phyloP scores from a whole-genome alignment of 1,140 invertebrate genomes.

The Berghia stephanieae region DNA sequence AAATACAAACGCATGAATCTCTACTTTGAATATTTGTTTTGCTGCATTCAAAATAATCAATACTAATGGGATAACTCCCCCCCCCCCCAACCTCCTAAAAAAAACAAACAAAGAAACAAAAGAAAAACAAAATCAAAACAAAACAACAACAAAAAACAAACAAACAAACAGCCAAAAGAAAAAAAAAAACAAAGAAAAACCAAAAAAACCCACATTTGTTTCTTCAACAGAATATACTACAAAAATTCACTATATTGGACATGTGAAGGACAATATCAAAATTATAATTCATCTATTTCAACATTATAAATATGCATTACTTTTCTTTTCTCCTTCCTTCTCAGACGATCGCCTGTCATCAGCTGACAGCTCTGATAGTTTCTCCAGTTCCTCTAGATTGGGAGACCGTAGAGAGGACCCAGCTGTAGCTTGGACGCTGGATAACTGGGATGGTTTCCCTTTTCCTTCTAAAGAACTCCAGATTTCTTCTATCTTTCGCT shows the following conservation, averaged over 20 bases:
- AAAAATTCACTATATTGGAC: too few relatives aligned
- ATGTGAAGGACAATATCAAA: too few relatives aligned
- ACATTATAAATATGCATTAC: too few relatives aligned
- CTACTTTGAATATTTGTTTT: too few relatives aligned
- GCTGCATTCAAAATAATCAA: too few relatives aligned
- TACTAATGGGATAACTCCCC: too few relatives aligned
- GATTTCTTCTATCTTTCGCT: conserved; percentile 48
- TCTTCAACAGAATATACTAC: neutral
- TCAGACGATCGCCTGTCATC: conserved; percentile 24
- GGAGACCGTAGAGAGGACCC: conserved; percentile 32
- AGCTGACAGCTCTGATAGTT: neutral
- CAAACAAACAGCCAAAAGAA: neutral
- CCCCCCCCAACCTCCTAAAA: too few relatives aligned
- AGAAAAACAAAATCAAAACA: neutral
- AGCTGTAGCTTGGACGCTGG: conserved; percentile 27
- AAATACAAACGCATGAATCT: too few relatives aligned
- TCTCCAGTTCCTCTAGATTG: conserved; percentile 33
- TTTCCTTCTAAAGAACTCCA: conserved; percentile 25
- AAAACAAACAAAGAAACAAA: too few relatives aligned
- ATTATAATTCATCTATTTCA: too few relatives aligned
- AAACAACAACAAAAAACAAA: neutral
- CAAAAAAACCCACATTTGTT: neutral
- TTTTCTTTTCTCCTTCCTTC: conserved; percentile 34
- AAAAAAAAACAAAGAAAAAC: neutral
- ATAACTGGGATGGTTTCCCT: conserved; percentile 27